Base-by-base conservation (phyloP, 2,888 invertebrate species). In the Bugulina stolonifera region DNA sequence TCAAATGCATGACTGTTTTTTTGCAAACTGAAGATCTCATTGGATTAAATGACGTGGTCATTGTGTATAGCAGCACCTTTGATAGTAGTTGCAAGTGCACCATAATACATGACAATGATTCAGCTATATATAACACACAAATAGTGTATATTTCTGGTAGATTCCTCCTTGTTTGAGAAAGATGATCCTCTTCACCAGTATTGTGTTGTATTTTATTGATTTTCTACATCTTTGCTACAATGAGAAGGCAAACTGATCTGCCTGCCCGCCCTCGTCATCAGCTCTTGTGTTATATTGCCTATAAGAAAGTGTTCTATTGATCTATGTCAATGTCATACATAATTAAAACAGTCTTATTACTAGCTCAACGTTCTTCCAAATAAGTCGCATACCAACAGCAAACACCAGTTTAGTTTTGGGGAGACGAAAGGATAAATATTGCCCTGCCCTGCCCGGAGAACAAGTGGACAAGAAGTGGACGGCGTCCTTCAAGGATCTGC, bases 311-410 rank as follows among this genome's bases (percentile, higher is more conserved):
- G 25, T 64, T 22, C 27, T 64, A 64, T 64, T 64, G 64, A 64
- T 64, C 64, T 5, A 2, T 43, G 32, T 27, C 34, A 64, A 32
- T 64, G 64, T 64, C 64, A 64, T 64, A 64, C 64, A 64, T 64
- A 32, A 64, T 64, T 64, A 64, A 64, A 64, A 34, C 32, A 22
- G 22, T 64, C 64, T 64, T 64, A 64, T 64, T 64, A 32, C 64
- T 64, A 27, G n/a, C 29, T 64, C 57, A 27, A 10, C 18, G 32
- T 2, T 64, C 32, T 29, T 3, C 43, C 5, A 18, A 43, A 10
- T 5, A 5, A 43, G 43, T 43, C 18, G 43, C 43, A 43, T 43
- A 43, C 5, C 43, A 18, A 43, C 43, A 43, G 43, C 43, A 18
- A n/a, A 5, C 43, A 43, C 43, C 43, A 18, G 43, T 43, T n/a